Conservation (phyloP, 2,888 invertebrate genomes). For the Calephelis perditalis region DNA sequence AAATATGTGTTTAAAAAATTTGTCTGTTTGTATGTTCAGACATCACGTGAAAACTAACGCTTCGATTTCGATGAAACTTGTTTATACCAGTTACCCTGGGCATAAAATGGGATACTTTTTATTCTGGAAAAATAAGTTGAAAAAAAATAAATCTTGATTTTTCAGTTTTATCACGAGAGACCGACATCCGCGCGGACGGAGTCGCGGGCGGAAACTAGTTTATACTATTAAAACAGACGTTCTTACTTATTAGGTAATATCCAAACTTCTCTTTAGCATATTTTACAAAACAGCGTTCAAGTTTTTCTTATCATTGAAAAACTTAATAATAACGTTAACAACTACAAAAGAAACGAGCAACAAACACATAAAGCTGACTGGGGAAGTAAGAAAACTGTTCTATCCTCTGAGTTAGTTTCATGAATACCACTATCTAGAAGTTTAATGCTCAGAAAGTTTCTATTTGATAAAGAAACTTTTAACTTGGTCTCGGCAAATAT, state of each 20-base stretch:
- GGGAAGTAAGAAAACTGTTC: constrained; percentile 35
- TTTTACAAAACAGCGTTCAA: constrained; percentile 1
- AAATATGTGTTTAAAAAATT: too few relatives aligned
- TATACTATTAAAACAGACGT: neutral
- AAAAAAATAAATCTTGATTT: too few relatives aligned
- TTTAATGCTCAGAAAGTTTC: constrained; percentile 44
- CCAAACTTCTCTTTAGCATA: constrained; percentile 15
- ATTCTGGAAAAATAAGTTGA: too few relatives aligned
- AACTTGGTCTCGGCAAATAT: constrained; percentile 35
- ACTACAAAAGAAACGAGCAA: constrained; percentile 27
- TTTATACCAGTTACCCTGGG: too few relatives aligned
- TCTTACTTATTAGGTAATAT: constrained; percentile 5
- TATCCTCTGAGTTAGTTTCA: constrained; percentile 35
- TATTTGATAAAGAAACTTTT: constrained; percentile 47
- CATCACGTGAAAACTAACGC: too few relatives aligned
- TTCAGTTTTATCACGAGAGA: too few relatives aligned
- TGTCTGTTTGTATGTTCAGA: too few relatives aligned
- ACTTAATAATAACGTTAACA: constrained; percentile 28
- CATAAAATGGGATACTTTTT: too few relatives aligned
- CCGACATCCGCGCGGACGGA: too few relatives aligned
- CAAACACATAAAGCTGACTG: constrained; percentile 31
- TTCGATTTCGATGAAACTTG: too few relatives aligned
- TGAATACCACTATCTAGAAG: constrained; percentile 39
- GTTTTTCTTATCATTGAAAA: constrained; percentile 29
- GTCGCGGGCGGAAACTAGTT: too few relatives aligned